Percentiles rank a stretch among this genome's conserved stretches.
These are phyloP conservation scores for Augochlorella aurata DNA, from an alignment of 2,888 invertebrate species.

Conservation along the genomic window DNA sequence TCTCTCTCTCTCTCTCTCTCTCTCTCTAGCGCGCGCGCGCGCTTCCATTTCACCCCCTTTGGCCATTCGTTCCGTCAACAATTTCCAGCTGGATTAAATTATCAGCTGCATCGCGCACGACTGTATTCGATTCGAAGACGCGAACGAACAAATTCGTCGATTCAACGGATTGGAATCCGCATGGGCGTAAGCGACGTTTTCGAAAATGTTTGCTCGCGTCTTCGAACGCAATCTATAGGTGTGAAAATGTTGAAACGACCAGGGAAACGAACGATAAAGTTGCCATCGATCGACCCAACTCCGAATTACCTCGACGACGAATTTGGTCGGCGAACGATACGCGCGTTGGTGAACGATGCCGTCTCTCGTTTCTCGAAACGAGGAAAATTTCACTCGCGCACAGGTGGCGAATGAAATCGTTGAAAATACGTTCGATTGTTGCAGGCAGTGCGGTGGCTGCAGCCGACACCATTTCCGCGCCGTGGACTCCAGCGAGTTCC, in stretches of 20 bases:
- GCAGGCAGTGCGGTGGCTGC: constrained; percentile 87
- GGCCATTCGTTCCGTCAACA: background rate
- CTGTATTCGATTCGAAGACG: constrained; percentile 26
- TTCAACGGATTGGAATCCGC: background rate
- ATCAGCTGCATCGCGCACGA: background rate
- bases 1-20: too few relatives aligned
- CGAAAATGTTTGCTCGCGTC: too few relatives aligned
- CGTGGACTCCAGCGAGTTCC: constrained; percentile 95
- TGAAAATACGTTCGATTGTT: constrained; percentile 68
- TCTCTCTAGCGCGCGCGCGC: background rate
- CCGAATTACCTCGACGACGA: too few relatives aligned
- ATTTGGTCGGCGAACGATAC: too few relatives aligned
- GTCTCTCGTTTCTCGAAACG: too few relatives aligned
- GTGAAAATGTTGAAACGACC: too few relatives aligned
- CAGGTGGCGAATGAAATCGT: background rate
- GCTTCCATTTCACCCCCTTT: background rate
- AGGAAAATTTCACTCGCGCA: background rate
- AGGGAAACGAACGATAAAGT: too few relatives aligned
- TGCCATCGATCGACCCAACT: too few relatives aligned
- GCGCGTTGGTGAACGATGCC: too few relatives aligned
- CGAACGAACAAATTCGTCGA: constrained; percentile 33
- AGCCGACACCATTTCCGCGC: constrained; percentile 97
- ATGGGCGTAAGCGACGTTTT: too few relatives aligned
- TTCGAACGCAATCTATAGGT: too few relatives aligned
- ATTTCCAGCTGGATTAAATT: background rate